These are phyloP conservation scores for Lepilemur ruficaudatus DNA, from an alignment of 2,797 vertebrate genomes.

Conservation along the genomic window DNA sequence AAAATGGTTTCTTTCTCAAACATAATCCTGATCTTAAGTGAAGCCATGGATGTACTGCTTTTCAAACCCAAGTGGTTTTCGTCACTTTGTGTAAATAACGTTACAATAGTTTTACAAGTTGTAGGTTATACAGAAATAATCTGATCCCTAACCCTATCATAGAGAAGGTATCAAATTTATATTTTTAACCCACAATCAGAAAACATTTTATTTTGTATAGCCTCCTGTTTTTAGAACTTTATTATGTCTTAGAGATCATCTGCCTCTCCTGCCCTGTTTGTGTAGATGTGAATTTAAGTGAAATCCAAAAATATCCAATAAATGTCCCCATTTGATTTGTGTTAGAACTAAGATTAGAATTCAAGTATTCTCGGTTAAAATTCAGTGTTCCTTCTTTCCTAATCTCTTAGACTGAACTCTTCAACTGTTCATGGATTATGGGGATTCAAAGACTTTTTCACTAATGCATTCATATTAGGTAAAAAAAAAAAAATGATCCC, in stretches of 20 bases:
- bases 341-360: neutral
- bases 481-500: neutral
- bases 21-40: neutral
- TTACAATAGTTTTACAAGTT: neutral
- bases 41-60: neutral
- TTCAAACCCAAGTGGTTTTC: neutral
- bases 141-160: neutral
- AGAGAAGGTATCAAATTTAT: neutral
- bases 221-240: neutral
- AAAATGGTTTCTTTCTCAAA: neutral
- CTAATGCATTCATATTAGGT: neutral
- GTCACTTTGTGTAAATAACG: neutral
- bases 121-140: neutral
- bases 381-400: neutral
- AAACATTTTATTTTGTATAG: neutral
- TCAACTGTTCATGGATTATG: neutral
- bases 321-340: neutral
- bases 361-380: neutral
- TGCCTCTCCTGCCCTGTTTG: neutral
- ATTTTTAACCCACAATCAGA: neutral
- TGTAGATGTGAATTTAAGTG: neutral
- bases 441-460: neutral
- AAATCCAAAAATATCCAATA: neutral
- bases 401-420: neutral
- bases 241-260: neutral